phyloP scores from a whole-genome alignment of 2,113 vertebrate species.

The Nycticorax nycticorax region DNA sequence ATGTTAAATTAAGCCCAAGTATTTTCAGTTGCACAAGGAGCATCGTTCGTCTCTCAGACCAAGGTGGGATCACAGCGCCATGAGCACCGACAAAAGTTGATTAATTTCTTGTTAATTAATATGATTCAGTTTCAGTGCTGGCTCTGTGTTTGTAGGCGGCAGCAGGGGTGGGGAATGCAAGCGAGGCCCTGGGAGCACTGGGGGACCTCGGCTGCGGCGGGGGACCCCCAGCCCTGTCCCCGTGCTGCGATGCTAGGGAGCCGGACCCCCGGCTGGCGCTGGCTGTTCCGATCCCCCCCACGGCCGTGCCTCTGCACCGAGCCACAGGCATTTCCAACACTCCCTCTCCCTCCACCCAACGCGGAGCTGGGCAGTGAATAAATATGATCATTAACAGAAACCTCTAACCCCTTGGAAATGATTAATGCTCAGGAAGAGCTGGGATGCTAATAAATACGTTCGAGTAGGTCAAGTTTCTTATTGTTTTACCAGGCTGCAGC shows the following conservation, averaged over 20 bases:
- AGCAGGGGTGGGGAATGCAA: background rate
- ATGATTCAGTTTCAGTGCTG: background rate
- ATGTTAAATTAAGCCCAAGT: background rate
- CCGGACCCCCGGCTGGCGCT: accelerated
- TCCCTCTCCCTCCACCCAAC: background rate
- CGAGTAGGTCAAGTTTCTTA: background rate
- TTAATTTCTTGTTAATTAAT: background rate
- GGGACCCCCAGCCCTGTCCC: background rate
- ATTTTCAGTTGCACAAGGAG: background rate
- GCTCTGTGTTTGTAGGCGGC: background rate
- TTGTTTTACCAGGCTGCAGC: background rate
- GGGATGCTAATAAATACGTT: background rate
- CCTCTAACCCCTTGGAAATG: background rate
- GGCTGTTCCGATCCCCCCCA: background rate
- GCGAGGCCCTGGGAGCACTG: background rate
- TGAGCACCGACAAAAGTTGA: background rate
- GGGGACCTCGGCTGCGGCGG: too few relatives aligned
- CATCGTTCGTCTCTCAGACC: background rate
- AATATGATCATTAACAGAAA: background rate
- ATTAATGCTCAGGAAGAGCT: background rate
- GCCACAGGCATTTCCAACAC: background rate
- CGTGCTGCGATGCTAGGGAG: accelerated
- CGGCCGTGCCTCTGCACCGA: accelerated
- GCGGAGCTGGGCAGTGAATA: background rate
- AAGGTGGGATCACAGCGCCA: accelerated